These are phyloP conservation scores for Tryphoninae sp. DNA, from an alignment of 2,888 invertebrate genomes.

Conservation along the genomic window DNA sequence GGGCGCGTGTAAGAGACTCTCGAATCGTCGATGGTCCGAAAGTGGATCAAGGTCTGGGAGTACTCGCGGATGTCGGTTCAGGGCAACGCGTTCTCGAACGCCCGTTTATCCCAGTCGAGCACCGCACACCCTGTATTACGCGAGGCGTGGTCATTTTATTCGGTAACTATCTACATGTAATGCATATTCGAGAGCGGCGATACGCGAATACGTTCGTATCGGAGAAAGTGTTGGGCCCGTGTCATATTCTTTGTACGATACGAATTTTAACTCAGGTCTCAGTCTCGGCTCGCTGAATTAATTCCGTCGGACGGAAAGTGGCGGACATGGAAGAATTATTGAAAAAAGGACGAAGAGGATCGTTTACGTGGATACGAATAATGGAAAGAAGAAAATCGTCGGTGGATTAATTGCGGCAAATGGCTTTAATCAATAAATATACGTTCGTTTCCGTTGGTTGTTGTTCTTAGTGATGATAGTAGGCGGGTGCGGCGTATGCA, in stretches of 20 bases:
- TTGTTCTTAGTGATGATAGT: slow-evolving; percentile 57
- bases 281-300: no score
- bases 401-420: slow-evolving; percentile 7
- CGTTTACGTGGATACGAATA: no score
- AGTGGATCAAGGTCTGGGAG: slow-evolving; percentile 65
- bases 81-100: slow-evolving; percentile 37
- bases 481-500: slow-evolving; percentile 44
- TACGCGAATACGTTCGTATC: not conserved
- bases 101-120: slow-evolving; percentile 43
- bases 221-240: slow-evolving; percentile 60
- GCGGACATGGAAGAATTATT: no score
- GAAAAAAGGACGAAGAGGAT: not conserved
- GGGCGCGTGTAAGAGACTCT: slow-evolving; percentile 35
- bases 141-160: slow-evolving; percentile 63
- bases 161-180: slow-evolving; percentile 53
- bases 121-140: slow-evolving; percentile 57
- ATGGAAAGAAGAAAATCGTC: not conserved
- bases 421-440: slow-evolving; percentile 61
- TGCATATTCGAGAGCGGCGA: slow-evolving; percentile 35
- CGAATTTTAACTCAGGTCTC: not conserved
- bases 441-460: not conserved
- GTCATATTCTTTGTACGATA: not conserved
- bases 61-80: slow-evolving; percentile 55
- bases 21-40: slow-evolving; percentile 55
- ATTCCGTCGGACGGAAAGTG: no score